Evolutionary conservation across 2,113 vertebrate species (phyloP).

Genomic region (Turnix velox): DNA sequence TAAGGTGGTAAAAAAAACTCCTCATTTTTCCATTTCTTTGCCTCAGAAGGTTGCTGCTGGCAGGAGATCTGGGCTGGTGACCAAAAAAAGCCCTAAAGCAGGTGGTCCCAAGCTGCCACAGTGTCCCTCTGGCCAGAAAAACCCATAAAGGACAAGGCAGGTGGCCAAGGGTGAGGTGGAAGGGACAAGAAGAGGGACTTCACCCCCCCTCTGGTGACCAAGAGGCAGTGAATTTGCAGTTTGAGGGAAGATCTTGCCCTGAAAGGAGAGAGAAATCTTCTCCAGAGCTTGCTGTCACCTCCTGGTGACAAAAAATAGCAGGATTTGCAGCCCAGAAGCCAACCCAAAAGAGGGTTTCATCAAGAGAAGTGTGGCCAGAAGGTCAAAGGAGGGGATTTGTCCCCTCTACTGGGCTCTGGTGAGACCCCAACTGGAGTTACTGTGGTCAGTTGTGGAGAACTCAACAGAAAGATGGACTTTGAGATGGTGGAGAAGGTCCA

Average conservation of each 20-base stretch:
- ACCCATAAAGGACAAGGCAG: background rate
- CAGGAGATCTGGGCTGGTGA: background rate
- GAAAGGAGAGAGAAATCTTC: background rate
- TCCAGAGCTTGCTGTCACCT: background rate
- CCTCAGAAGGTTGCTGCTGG: background rate
- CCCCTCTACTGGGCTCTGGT: too few relatives aligned
- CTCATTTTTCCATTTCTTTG: background rate
- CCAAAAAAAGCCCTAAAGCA: background rate
- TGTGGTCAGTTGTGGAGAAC: too few relatives aligned
- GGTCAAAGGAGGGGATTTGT: too few relatives aligned
- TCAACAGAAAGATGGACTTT: too few relatives aligned
- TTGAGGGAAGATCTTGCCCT: background rate
- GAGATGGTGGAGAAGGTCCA: too few relatives aligned
- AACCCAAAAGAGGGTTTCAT: too few relatives aligned
- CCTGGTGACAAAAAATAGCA: too few relatives aligned
- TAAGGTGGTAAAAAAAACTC: background rate
- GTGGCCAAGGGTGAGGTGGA: rapidly evolving
- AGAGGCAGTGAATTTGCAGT: background rate
- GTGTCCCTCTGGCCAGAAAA: background rate
- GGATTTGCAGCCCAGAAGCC: too few relatives aligned
- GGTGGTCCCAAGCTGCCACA: background rate
- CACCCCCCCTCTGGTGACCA: background rate
- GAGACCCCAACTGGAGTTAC: too few relatives aligned
- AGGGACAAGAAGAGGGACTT: background rate
- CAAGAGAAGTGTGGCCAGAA: too few relatives aligned